Evolutionary conservation across 1,140 invertebrate genomes (phyloP), one percentile per base, ranked within the genome.

Genomic region (Orchesella cincta): DNA sequence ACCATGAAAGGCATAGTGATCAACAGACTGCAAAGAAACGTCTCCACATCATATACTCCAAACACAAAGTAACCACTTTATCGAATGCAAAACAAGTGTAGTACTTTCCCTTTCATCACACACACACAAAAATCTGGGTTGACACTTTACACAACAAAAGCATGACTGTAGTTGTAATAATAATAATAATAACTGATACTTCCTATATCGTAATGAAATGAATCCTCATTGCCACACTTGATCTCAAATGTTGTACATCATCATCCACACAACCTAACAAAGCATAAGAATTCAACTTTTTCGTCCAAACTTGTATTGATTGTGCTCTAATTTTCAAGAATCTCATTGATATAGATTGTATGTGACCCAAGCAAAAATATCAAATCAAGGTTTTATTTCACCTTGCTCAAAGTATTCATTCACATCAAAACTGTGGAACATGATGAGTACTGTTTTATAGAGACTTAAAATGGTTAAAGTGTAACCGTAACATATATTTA

Each of bases 301-400:
- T n/a, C n/a, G n/a, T n/a, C n/a, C 39, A 46, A 46, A 46, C 5
- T 8, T 46, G 39, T 5, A 46, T 8, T 5, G 39, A 46, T 46
- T 5, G 18, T 46, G 39, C 5, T 46, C 39, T 46, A 8, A 18
- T 46, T n/a, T n/a, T n/a, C n/a, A n/a, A n/a, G n/a, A n/a, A n/a
- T n/a, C n/a, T n/a, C n/a, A n/a, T n/a, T n/a, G n/a, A n/a, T n/a
- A n/a, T 8, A 46, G 18, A 18, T 46, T 46, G 39, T 46, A 46
- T 46, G 39, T 46, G 18, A 46, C 39, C 18, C 18, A 46, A 46
- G 39, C 18, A 46, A 18, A 46, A n/a, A 57, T 5, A 57, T 57
- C 52, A 57, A 8, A 26, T 23, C 52, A 57, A 57, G 52, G 52
- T 57, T 57, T 57, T 57, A 57, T 57, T 57, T 57, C 23, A 57